Base-by-base conservation (phyloP, 2,888 invertebrate species). In the Leptinotarsa tumamoca region DNA sequence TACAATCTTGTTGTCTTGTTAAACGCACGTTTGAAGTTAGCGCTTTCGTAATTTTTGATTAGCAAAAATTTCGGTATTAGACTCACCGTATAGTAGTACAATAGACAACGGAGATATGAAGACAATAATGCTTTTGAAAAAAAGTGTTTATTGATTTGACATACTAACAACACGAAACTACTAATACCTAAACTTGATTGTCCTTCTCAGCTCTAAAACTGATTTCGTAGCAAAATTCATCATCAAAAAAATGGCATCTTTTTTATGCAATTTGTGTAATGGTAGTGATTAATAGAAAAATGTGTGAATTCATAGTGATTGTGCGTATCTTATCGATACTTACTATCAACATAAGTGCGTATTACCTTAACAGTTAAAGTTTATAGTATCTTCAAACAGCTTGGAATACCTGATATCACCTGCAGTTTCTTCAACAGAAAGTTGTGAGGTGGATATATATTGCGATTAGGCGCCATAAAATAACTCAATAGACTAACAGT, bases 361-460 rank as follows among this genome's bases (percentile, higher is more conserved):
- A 58, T 23, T 58, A 58, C 58, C 58, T 58, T 23, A 58, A 58
- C 13, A 58, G 58, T 58, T 58, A 23, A 58, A 23, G 58, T 23
- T 58, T 58, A 58, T 58, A 58, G 58, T 58, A 58, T 23, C 14
- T 23, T 21, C 23, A 23, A 18, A 54, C 54, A 54, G 54, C 54
- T 54, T 54, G 1, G 54, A 18, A 58, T 58, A 58, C 58, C 23
- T 58, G 58, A 58, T 23, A 58, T 23, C 23, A 21, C 58, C 14
- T 58, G 58, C 58, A 58, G 58, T 58, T 58, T 23, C 58, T 14
- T 58, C 23, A 23, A 58, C 58, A 23, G 58, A 23, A 56, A 56
- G 56, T 56, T 21, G 21, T 21, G 18, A 21, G 21, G 58, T 58
- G 58, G 23, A 58, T 58, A 18, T 18, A 54, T 54, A 18, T 54